A percentile compares a stretch with the other conserved stretches of the same genome.
phyloP scores from a whole-genome alignment of 2,888 invertebrate species.

The Stenodera caucasica region DNA sequence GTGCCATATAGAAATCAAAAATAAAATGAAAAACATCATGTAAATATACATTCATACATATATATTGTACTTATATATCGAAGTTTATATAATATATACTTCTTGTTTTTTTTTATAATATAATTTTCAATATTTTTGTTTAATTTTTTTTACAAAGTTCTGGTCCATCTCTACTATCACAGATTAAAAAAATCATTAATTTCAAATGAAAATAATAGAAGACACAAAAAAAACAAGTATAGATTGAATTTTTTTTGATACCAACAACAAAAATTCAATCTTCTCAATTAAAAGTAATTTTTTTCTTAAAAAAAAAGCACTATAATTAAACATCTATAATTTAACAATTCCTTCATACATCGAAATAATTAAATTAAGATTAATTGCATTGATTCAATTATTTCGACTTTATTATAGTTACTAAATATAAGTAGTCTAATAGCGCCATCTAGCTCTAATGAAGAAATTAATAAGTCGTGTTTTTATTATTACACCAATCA shows the following conservation, averaged over 20 bases:
- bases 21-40: not conserved
- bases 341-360: constrained; percentile 47
- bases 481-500: too few relatives aligned
- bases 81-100: constrained; percentile 39
- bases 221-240: not conserved
- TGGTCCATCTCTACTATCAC: constrained; percentile 58
- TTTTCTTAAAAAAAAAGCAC: constrained; percentile 24
- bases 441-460: too few relatives aligned
- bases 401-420: constrained; percentile 19
- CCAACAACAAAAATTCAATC: constrained; percentile 10
- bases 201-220: constrained; percentile 9
- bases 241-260: not conserved
- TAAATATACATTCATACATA: constrained; percentile 50
- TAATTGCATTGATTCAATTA: constrained; percentile 16
- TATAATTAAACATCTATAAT: constrained; percentile 8
- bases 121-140: not conserved
- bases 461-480: too few relatives aligned
- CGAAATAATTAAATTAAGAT: constrained; percentile 23
- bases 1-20: too few relatives aligned
- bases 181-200: constrained; percentile 55
- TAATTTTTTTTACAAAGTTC: constrained; percentile 54
- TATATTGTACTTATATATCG: constrained; percentile 52
- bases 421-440: too few relatives aligned
- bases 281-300: not conserved
- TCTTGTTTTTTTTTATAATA: not conserved